A percentile compares a stretch with the other conserved stretches of the same genome.
Evolutionary conservation across 2,113 vertebrate genomes (phyloP).

Genomic region (Xenus cinereus): DNA sequence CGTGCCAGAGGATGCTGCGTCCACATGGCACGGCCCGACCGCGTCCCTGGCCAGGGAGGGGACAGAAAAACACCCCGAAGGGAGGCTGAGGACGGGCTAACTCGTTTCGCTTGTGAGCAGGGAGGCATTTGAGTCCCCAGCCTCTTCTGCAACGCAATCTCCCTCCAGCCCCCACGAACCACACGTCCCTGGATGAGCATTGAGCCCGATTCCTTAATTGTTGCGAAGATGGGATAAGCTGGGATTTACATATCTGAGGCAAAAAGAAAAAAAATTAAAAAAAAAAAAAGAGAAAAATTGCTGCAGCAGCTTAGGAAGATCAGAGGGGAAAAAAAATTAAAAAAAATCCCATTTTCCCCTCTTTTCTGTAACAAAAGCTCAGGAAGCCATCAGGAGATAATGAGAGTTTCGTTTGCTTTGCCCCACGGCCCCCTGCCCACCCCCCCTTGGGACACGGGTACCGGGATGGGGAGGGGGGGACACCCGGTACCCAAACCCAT

Average conservation of each 20-base stretch:
- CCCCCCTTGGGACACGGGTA: neutral
- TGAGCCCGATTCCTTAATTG: neutral
- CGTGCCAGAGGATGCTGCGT: neutral
- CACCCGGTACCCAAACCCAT: neutral
- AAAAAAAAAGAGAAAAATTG: neutral
- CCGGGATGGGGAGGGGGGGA: accelerated
- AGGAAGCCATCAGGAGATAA: constrained; percentile 13
- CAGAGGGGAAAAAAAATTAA: neutral
- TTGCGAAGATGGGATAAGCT: neutral
- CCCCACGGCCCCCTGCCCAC: neutral
- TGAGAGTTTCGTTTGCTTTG: neutral
- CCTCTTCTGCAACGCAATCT: too few relatives aligned
- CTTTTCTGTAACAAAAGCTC: constrained; percentile 18
- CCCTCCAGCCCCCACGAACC: neutral
- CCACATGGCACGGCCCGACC: accelerated
- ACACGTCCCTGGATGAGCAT: neutral
- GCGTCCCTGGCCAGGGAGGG: accelerated
- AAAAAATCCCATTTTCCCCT: neutral
- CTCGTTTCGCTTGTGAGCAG: neutral
- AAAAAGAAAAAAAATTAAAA: neutral
- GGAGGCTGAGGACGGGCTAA: neutral
- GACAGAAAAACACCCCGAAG: accelerated
- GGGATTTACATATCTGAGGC: constrained; percentile 64
- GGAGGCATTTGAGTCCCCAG: neutral
- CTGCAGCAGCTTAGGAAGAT: constrained; percentile 7